A percentile compares a stretch with the other conserved stretches of the same genome.
Evolutionary conservation across 2,113 vertebrate genomes (phyloP).

Genomic region (Phrynocephalus versicolor): DNA sequence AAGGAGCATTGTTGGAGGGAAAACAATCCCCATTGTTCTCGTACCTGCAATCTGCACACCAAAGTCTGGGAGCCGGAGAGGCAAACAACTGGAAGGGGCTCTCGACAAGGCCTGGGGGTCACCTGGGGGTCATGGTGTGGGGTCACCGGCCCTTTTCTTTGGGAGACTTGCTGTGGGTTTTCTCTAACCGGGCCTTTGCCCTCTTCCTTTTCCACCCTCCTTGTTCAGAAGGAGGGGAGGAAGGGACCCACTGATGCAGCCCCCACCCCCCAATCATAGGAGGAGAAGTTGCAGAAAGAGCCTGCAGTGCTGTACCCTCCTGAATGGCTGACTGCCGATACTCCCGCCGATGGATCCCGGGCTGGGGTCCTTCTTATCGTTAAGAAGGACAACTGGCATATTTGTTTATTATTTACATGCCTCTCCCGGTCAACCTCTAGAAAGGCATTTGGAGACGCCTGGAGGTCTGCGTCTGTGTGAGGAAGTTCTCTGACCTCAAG

Average conservation of each 20-base stretch:
- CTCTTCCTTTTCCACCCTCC: not conserved
- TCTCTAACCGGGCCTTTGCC: slow-evolving; percentile 24
- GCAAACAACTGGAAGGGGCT: slow-evolving; percentile 77
- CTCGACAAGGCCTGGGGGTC: slow-evolving; percentile 75
- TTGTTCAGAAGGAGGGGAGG: not conserved
- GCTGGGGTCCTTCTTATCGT: too few species aligned
- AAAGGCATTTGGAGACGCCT: not conserved
- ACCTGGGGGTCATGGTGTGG: slow-evolving; percentile 73
- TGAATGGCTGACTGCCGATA: too few species aligned
- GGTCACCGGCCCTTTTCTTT: slow-evolving; percentile 63
- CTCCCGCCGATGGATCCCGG: too few species aligned
- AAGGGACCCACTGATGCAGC: not conserved
- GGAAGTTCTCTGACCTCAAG: not conserved
- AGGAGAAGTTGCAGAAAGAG: not conserved
- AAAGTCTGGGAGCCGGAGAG: slow-evolving; percentile 78
- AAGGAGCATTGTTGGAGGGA: slow-evolving; percentile 84
- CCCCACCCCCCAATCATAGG: too few species aligned
- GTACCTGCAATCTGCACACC: slow-evolving; percentile 88
- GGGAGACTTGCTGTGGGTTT: not conserved
- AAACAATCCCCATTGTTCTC: slow-evolving; percentile 87
- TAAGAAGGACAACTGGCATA: not conserved
- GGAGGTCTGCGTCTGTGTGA: not conserved
- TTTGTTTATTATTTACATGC: not conserved
- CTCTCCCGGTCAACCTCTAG: not conserved
- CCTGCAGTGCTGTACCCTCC: too few species aligned